Percentiles rank a stretch among this genome's conserved stretches.
These are phyloP conservation scores for Adelges cooleyi DNA, from an alignment of 1,140 invertebrate genomes.

Conservation along the genomic window DNA sequence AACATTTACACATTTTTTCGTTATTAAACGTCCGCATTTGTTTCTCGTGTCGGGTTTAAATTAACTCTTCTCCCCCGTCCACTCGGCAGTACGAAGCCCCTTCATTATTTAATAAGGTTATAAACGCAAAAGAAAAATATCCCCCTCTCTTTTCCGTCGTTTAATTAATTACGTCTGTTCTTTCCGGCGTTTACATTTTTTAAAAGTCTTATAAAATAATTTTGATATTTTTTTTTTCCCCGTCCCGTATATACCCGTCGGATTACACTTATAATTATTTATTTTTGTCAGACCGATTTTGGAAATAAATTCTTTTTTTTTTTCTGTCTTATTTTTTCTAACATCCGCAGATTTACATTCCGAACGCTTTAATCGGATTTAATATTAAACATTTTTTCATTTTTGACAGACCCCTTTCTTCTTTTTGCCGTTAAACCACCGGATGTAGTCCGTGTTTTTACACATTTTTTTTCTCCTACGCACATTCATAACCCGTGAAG, in stretches of 20 bases:
- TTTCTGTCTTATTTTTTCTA: too few species aligned
- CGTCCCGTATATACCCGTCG: background rate
- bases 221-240: constrained; percentile 12
- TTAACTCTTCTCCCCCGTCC: constrained; percentile 14
- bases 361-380: constrained; percentile 29
- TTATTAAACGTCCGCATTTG: constrained; percentile 28
- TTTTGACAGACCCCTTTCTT: background rate
- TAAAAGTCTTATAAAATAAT: background rate
- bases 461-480: background rate
- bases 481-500: too few species aligned
- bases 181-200: constrained; percentile 23
- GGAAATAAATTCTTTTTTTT: background rate
- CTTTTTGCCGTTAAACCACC: background rate
- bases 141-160: constrained; percentile 19
- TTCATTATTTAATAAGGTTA: constrained; percentile 29
- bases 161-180: constrained; percentile 27
- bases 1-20: constrained; percentile 29
- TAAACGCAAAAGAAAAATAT: constrained; percentile 28
- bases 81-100: background rate
- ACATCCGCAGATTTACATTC: background rate
- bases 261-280: constrained; percentile 14
- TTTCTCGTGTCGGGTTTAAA: constrained; percentile 28
- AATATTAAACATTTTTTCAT: constrained; percentile 16
- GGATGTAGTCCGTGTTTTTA: background rate
- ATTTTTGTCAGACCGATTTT: constrained; percentile 29